A percentile compares a stretch with the other conserved stretches of the same genome.
Evolutionary conservation across 1,140 invertebrate genomes (phyloP).

Genomic region (Leguminivora glycinivorella): DNA sequence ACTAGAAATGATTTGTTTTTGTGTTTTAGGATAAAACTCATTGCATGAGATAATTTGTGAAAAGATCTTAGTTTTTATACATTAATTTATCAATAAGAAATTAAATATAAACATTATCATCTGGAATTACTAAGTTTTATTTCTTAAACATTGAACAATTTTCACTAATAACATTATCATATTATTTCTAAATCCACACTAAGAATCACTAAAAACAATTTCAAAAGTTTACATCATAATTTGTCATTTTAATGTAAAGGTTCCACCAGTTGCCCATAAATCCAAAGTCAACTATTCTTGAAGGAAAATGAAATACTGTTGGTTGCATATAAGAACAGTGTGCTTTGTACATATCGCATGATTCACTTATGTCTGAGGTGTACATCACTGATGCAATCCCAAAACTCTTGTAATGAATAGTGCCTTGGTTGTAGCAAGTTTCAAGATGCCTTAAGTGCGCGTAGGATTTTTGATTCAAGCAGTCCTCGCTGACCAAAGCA

Average conservation of each 20-base stretch:
- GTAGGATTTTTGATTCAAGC: slow-evolving; percentile 84
- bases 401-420: slow-evolving; percentile 83
- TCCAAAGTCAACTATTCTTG: slow-evolving; percentile 88
- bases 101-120: slow-evolving; percentile 60
- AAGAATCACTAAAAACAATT: slow-evolving; percentile 26
- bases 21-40: slow-evolving; percentile 52
- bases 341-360: slow-evolving; percentile 84
- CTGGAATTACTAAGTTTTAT: slow-evolving; percentile 37
- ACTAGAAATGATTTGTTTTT: slow-evolving; percentile 25
- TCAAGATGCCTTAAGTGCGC: slow-evolving; percentile 83
- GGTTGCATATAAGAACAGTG: slow-evolving; percentile 86
- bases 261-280: slow-evolving; percentile 88
- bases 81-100: slow-evolving; percentile 64
- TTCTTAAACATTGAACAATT: slow-evolving; percentile 27
- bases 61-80: slow-evolving; percentile 67
- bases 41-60: slow-evolving; percentile 59
- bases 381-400: slow-evolving; percentile 88
- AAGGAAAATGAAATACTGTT: slow-evolving; percentile 79
- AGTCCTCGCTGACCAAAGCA: slow-evolving; percentile 81
- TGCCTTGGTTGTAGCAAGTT: slow-evolving; percentile 83
- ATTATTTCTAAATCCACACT: slow-evolving; percentile 24
- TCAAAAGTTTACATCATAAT: slow-evolving; percentile 87
- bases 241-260: slow-evolving; percentile 84
- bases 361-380: slow-evolving; percentile 83
- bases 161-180: slow-evolving; percentile 11